Percentiles rank a stretch among this genome's conserved stretches.
Evolutionary conservation across 2,113 vertebrate genomes (phyloP).

Genomic region (Chiloscyllium plagiosum): DNA sequence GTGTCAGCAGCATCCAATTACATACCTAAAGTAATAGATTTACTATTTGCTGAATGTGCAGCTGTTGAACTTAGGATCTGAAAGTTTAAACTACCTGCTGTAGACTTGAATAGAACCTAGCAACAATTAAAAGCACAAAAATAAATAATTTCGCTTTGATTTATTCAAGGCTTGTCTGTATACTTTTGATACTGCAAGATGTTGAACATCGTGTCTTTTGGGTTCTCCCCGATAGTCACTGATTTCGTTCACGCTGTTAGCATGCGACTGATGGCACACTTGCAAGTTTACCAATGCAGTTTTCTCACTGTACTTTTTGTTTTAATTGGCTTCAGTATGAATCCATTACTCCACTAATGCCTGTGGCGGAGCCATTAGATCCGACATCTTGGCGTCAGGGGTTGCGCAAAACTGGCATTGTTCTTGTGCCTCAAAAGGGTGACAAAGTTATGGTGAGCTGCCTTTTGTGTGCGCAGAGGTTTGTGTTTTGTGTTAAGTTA

Average conservation of each 20-base stretch:
- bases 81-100: background rate
- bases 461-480: conserved; percentile 63
- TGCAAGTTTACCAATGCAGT: conserved; percentile 51
- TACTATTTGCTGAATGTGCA: background rate
- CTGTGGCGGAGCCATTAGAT: conserved; percentile 82
- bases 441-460: conserved; percentile 91
- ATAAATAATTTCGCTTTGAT: background rate
- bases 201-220: background rate
- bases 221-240: background rate
- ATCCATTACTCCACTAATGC: conserved; percentile 80
- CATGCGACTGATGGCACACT: background rate
- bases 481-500: conserved; percentile 42
- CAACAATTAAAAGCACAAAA: background rate
- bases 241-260: background rate
- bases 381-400: conserved; percentile 98
- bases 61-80: background rate
- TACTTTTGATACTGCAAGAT: background rate
- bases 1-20: background rate
- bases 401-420: conserved; percentile 99
- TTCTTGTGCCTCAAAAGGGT: conserved; percentile 85
- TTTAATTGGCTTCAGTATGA: conserved; percentile 91
- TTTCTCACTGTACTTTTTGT: conserved; percentile 68
- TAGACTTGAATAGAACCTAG: background rate
- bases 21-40: background rate
- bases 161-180: background rate